phyloP scores from a whole-genome alignment of 2,113 vertebrate species.

The Melanocharis versteri region DNA sequence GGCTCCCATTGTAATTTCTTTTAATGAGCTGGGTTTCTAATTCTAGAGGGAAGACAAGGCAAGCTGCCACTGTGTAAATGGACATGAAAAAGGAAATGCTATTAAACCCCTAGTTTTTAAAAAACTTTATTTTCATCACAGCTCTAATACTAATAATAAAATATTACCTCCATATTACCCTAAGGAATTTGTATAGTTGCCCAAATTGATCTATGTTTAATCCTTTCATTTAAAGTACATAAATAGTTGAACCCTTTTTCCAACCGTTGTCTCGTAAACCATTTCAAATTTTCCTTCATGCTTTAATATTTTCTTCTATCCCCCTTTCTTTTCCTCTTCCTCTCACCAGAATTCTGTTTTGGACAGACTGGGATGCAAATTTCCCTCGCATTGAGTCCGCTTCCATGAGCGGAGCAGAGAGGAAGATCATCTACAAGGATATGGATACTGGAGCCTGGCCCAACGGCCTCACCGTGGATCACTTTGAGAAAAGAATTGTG shows the following conservation, averaged over 20 bases:
- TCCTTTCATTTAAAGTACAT: not conserved
- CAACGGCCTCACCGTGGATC: conserved; percentile 95
- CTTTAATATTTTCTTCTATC: not conserved
- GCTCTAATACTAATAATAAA: not conserved
- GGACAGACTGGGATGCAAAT: conserved; percentile 98
- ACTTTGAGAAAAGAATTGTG: conserved; percentile 95
- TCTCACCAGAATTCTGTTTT: conserved; percentile 89
- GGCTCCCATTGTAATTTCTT: not conserved
- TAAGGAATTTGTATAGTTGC: not conserved
- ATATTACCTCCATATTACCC: not conserved
- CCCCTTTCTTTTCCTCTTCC: not conserved
- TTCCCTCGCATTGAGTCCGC: conserved; percentile 97
- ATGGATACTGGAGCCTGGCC: conserved; percentile 98
- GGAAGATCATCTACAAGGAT: conserved; percentile 95
- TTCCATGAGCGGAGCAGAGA: conserved; percentile 92
- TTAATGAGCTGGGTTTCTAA: not conserved
- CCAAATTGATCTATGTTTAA: not conserved
- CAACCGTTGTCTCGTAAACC: not conserved
- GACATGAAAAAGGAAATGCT: not conserved
- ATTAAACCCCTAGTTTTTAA: not conserved
- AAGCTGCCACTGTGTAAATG: not conserved
- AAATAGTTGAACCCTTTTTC: not conserved
- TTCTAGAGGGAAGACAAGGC: not conserved
- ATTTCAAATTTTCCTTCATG: not conserved
- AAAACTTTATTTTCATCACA: not conserved